These are phyloP conservation scores for Sardinella longiceps DNA, from an alignment of 2,797 vertebrate species.

Conservation along the genomic window DNA sequence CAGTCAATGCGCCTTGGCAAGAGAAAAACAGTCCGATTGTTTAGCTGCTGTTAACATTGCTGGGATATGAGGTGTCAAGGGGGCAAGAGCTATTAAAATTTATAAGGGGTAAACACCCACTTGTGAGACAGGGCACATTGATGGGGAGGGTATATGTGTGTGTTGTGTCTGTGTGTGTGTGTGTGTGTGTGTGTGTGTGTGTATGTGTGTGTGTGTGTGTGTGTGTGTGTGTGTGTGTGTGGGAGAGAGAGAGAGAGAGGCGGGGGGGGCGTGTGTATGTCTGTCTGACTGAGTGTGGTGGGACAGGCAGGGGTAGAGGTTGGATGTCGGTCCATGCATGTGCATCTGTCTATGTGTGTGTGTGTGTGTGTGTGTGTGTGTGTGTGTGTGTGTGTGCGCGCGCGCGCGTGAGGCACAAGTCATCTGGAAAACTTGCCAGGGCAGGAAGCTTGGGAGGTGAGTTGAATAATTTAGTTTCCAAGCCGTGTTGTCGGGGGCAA, in stretches of 20 bases:
- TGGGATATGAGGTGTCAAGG: conserved; percentile 11
- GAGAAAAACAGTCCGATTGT: conserved; percentile 4
- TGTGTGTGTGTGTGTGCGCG: background rate
- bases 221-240: background rate
- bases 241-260: no score
- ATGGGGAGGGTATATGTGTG: background rate
- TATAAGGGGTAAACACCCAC: conserved; percentile 17
- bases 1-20: background rate
- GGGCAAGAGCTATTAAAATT: background rate
- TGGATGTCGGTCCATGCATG: background rate
- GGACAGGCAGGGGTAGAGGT: background rate
- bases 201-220: background rate
- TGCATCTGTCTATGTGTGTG: background rate
- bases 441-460: background rate
- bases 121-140: background rate
- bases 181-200: background rate
- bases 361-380: background rate
- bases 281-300: background rate
- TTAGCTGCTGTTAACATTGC: conserved; percentile 17
- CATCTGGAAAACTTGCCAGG: conserved; percentile 10
- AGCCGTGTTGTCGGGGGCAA: background rate
- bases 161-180: background rate
- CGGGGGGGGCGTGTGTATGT: background rate
- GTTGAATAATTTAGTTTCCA: conserved; percentile 19
- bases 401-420: background rate